Evolutionary conservation across 2,888 invertebrate species (phyloP).

Genomic region (Anoplius nigerrimus): DNA sequence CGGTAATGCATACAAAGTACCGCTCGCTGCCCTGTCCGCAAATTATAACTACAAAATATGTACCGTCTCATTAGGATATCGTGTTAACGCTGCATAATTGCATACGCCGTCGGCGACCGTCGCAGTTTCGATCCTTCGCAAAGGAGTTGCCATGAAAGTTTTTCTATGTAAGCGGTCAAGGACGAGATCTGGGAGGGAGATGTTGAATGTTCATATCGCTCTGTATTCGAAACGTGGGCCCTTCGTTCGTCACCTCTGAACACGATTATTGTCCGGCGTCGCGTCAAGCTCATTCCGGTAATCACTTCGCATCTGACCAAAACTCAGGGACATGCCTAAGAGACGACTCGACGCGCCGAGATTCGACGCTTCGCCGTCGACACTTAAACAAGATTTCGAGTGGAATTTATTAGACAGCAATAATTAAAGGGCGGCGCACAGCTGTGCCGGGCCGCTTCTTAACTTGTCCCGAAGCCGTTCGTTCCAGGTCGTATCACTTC

Average conservation of each 20-base stretch:
- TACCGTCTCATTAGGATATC: no score
- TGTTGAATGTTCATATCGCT: slow-evolving; percentile 1
- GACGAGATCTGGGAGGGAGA: slow-evolving; percentile 37
- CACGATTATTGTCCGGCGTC: neutral
- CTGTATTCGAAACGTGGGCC: neutral
- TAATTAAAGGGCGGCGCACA: slow-evolving; percentile 69
- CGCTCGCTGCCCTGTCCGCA: no score
- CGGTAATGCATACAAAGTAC: no score
- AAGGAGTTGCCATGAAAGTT: no score
- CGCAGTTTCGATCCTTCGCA: slow-evolving; percentile 3
- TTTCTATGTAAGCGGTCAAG: slow-evolving; percentile 20
- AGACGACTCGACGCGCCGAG: slow-evolving; percentile 37
- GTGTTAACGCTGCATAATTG: no score
- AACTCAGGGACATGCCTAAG: slow-evolving; percentile 18
- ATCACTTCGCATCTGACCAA: slow-evolving; percentile 31
- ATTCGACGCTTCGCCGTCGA: slow-evolving; percentile 36
- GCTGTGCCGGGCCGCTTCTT: slow-evolving; percentile 59
- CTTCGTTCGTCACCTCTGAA: neutral
- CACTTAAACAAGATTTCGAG: slow-evolving; percentile 41
- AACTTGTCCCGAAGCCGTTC: slow-evolving; percentile 49
- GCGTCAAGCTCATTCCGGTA: slow-evolving; percentile 12
- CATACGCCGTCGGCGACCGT: no score
- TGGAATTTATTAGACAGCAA: slow-evolving; percentile 68
- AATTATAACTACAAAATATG: no score
- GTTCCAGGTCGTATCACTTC: slow-evolving; percentile 38